Percentiles rank a stretch among this genome's conserved stretches.
Conservation (phyloP, 2,888 invertebrate genomes). For the Cephus rjabovi region DNA sequence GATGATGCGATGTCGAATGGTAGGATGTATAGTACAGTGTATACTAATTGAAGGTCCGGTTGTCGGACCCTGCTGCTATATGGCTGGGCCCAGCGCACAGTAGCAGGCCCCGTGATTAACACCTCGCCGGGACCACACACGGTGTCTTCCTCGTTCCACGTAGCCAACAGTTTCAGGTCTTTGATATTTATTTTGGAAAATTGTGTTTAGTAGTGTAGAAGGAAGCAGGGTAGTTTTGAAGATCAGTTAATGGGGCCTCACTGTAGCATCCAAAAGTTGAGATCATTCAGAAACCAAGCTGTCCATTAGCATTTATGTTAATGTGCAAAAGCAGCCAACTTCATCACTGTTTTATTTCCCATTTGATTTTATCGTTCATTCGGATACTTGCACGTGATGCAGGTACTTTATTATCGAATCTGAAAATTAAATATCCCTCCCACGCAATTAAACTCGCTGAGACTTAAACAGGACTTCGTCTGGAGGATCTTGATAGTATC, state of each 20-base stretch:
- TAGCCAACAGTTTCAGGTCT: slow-evolving; percentile 6
- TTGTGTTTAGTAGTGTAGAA: slow-evolving; percentile 21
- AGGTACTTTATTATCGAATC: background rate
- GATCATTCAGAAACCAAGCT: background rate
- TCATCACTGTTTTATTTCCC: background rate
- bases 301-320: background rate
- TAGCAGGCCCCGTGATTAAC: slow-evolving; percentile 58
- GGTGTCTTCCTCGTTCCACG: slow-evolving; percentile 26
- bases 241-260: background rate
- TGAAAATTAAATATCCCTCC: background rate
- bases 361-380: background rate
- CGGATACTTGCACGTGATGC: background rate
- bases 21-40: slow-evolving; percentile 26
- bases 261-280: background rate
- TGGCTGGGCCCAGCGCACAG: slow-evolving; percentile 47
- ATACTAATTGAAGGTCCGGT: slow-evolving; percentile 65
- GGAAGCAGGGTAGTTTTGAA: background rate
- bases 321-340: background rate
- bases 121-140: slow-evolving; percentile 57
- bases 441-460: background rate
- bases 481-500: background rate
- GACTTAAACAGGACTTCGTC: background rate
- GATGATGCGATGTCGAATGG: background rate
- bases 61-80: slow-evolving; percentile 19
- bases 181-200: slow-evolving; percentile 28